phyloP scores from a whole-genome alignment of 2,113 vertebrate species.

The Tiliqua scincoides region DNA sequence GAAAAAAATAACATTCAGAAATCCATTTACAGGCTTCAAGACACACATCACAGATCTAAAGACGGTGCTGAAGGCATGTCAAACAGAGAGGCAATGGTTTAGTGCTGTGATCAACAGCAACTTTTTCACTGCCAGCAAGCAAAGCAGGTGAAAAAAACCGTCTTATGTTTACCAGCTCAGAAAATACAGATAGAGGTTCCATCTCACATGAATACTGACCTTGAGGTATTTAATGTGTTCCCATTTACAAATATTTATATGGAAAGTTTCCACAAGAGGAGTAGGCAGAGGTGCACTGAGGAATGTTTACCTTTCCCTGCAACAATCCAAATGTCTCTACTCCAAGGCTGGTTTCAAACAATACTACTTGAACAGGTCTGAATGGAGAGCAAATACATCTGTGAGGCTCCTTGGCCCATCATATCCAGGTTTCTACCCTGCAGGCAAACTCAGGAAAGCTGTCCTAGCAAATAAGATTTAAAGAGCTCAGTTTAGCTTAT shows the following conservation, averaged over 20 bases:
- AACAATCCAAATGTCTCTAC: slow-evolving; percentile 22
- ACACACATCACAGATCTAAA: not conserved
- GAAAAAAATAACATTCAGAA: not conserved
- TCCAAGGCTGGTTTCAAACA: slow-evolving; percentile 26
- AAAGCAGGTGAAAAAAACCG: not conserved
- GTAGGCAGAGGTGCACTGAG: not conserved
- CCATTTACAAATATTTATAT: slow-evolving; percentile 35
- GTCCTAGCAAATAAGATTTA: slow-evolving; percentile 24
- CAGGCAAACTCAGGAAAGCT: not conserved
- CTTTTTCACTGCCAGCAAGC: not conserved
- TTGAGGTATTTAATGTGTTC: slow-evolving; percentile 27
- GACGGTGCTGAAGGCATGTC: not conserved
- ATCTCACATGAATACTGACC: not conserved
- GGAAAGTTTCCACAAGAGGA: slow-evolving; percentile 16
- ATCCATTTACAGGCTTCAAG: not conserved
- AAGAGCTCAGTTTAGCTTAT: slow-evolving; percentile 53
- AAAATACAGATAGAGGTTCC: not conserved
- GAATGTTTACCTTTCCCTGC: slow-evolving; percentile 25
- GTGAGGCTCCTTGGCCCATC: not conserved
- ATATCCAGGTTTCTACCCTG: not conserved
- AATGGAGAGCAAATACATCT: slow-evolving; percentile 30
- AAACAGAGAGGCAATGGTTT: not conserved
- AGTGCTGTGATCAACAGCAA: not conserved
- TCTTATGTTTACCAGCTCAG: not conserved
- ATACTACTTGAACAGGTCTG: slow-evolving; percentile 40